Percentiles rank a stretch among this genome's conserved stretches.
These are phyloP conservation scores for Montipora capitata DNA, from an alignment of 92 coral and sea anemone species.

Conservation along the genomic window DNA sequence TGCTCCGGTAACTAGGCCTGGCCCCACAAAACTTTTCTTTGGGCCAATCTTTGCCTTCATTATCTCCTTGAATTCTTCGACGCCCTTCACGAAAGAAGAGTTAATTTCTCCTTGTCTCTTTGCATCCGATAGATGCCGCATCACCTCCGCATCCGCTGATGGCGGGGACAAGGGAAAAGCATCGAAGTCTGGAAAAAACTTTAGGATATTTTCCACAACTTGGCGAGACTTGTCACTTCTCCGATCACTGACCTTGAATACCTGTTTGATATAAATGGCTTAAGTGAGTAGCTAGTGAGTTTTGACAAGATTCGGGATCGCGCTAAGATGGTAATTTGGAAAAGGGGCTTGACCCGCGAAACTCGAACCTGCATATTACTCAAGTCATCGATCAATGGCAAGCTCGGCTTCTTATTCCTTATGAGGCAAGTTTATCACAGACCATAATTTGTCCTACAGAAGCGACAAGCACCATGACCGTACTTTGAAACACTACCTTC, in stretches of 20 bases:
- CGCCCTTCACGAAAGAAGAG: slow-evolving; percentile 37
- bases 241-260: slow-evolving; percentile 27
- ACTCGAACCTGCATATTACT: no score
- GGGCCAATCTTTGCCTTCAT: slow-evolving; percentile 51
- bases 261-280: neutral
- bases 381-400: no score
- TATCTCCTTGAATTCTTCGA: slow-evolving; percentile 44
- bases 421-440: no score
- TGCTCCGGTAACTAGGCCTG: slow-evolving; percentile 72
- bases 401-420: no score
- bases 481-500: slow-evolving; percentile 7
- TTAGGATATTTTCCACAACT: slow-evolving; percentile 72
- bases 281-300: neutral
- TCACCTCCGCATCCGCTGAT: slow-evolving; percentile 68
- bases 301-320: no score
- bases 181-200: slow-evolving; percentile 82
- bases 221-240: slow-evolving; percentile 44
- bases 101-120: slow-evolving; percentile 34
- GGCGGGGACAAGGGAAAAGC: slow-evolving; percentile 86
- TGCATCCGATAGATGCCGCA: slow-evolving; percentile 52
- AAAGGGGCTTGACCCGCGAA: no score
- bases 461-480: neutral
- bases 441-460: no score
- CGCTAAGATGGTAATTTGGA: no score
- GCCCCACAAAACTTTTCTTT: slow-evolving; percentile 54